Evolutionary conservation across 2,113 vertebrate genomes (phyloP), one percentile per base, ranked within the genome.

Genomic region (Oncorhynchus nerka): DNA sequence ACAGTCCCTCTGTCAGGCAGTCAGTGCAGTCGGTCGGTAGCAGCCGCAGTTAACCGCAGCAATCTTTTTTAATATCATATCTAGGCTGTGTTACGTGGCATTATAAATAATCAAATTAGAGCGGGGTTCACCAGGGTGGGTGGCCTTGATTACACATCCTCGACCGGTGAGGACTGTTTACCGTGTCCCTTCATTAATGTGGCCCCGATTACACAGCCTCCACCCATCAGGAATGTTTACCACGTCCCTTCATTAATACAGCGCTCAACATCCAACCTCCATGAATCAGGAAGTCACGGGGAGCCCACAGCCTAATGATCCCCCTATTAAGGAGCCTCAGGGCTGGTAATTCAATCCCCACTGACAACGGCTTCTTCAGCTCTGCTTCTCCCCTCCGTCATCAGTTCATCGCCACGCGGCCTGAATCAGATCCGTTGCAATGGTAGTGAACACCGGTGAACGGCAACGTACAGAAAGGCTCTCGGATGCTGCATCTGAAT

Each of bases 71-170:
- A 2, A 77, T 70, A 61, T 82, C 57, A 67, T n/a, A 83, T 76
- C 66, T 70, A 70, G 73, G 49, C 51, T 83, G 15, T 75, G 62
- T 79, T 80, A 78, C 77, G 76, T 75, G 82, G 73, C 34, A 81
- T 87, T 70, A 75, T 80, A 83, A 88, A 86, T 80, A 83, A 88
- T 85, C 51, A 59, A 85, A 83, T 90, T 80, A 74, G 70, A 85
- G 75, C 80, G 11, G 69, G 48, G 76, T 83, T 87, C 85, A 83
- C 77, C 75, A 75, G 77, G 71, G 70, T 66, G 22, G 81, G 77
- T 69, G 24, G 24, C 24, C 24, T 71, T 32, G 32, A 32, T 39
- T 39, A 39, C 34, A 39, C 39, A 9, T 0, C 39, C 39, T 45
- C 39, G 6, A 34, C 34, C 34, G 6, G 6, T 34, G 6, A 34